Evolutionary conservation across 2,797 vertebrate genomes (phyloP), one percentile per base, ranked within the genome.

Genomic region (Rhinogobio ventralis): DNA sequence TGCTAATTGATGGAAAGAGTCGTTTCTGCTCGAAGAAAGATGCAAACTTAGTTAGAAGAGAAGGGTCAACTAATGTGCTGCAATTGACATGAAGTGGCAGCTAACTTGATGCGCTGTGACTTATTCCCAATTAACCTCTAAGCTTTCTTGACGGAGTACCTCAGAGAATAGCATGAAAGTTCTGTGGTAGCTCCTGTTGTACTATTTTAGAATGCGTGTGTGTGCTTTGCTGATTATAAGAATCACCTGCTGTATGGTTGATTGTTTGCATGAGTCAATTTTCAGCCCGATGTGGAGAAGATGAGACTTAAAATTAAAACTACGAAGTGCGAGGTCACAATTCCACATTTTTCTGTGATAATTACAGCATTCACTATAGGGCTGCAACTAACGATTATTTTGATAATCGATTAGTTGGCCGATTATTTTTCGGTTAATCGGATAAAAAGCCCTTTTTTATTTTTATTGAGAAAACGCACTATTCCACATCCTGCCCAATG

Each of bases 1-100:
- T 93, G 93, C 93, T 95, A 94, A 94, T 91, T 92, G 92, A 92
- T 92, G 90, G 89, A 88, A 94, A 91, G 94, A 89, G 92, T 88
- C 81, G 77, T 87, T 57, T 66, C 75, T 85, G 69, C 74, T 86
- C 17, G 75, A 67, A 86, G 79, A 88, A 90, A 87, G 84, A 88
- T 87, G 81, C 67, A 86, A 89, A 88, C 87, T 87, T 87, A 88
- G 84, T 91, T 89, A 88, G 81, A 71, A 88, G 53, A 86, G 77
- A 76, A 78, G 80, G 83, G 85, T 89, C 67, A 84, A 66, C 73
- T 79, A 68, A 78, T 91, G 86, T 81, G 60, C 55, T 88, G 87
- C 82, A 74, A 73, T 80, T 87, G 86, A 89, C 87, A 86, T 86
- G 87, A 90, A 90, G 91, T 86, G 87, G 89, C 84, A 86, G 69